A percentile compares a stretch with the other conserved stretches of the same genome.
phyloP scores from a whole-genome alignment of 1,140 invertebrate species.

The Saccostrea cuccullata region DNA sequence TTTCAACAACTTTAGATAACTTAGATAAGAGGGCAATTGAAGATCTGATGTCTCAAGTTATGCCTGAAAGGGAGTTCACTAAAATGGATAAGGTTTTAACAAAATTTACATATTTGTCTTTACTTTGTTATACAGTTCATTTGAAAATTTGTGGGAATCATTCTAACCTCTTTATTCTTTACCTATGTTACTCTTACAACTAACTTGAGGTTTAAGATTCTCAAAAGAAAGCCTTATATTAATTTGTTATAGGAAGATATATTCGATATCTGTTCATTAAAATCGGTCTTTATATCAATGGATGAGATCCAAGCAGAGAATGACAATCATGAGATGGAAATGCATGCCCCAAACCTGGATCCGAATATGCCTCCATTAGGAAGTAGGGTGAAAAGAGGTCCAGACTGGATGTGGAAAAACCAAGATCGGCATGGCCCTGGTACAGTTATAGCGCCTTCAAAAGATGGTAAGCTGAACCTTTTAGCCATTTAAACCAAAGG shows the following conservation, averaged over 20 bases:
- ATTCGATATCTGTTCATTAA: background rate
- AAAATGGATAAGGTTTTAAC: too few species aligned
- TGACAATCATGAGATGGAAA: background rate
- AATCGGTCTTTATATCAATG: background rate
- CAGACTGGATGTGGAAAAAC: conserved; percentile 10
- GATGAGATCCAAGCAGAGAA: background rate
- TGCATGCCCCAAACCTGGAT: background rate
- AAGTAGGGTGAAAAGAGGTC: conserved; percentile 14
- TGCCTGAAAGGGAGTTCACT: too few species aligned
- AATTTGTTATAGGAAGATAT: background rate
- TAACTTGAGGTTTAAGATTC: too few species aligned
- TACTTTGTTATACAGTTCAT: background rate
- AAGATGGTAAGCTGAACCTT: background rate
- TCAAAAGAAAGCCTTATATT: too few species aligned
- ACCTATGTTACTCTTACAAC: too few species aligned
- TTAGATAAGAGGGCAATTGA: too few species aligned
- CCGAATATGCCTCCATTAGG: background rate
- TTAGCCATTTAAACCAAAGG: too few species aligned
- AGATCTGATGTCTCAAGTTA: too few species aligned
- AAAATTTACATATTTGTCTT: background rate
- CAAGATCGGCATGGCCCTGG: conserved; percentile 10
- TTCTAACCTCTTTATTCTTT: too few species aligned
- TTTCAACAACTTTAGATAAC: too few species aligned
- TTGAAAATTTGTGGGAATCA: background rate
- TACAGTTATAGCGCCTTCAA: conserved; percentile 6